Percentiles rank a stretch among this genome's conserved stretches.
Conservation (phyloP, 2,113 vertebrate genomes). For the Cyphomyrus discorhynchus region DNA sequence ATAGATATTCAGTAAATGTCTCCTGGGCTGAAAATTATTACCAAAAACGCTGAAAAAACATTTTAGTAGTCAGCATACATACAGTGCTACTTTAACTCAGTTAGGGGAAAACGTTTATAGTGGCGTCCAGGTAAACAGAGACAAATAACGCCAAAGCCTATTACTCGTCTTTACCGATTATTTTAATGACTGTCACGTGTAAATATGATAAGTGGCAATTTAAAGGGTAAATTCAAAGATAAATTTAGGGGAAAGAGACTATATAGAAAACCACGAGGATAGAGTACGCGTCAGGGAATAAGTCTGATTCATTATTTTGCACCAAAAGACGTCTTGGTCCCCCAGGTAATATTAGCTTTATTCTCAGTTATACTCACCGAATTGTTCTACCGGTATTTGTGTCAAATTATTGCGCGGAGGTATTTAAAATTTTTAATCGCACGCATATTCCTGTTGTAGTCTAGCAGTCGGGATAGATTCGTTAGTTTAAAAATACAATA, state of each 20-base stretch:
- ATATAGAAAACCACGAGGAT: neutral
- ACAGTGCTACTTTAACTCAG: neutral
- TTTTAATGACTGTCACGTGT: neutral
- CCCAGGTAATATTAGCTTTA: constrained; percentile 20
- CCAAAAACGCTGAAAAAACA: neutral
- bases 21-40: neutral
- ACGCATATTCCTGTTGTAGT: neutral
- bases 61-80: neutral
- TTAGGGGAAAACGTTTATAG: neutral
- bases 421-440: neutral
- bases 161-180: neutral
- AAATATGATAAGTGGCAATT: neutral
- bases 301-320: constrained; percentile 26
- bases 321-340: constrained; percentile 24
- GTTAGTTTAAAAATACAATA: neutral
- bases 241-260: neutral
- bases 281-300: neutral
- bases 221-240: neutral
- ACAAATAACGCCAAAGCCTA: neutral
- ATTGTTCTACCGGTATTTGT: neutral
- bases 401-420: neutral
- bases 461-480: neutral
- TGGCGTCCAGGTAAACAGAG: neutral
- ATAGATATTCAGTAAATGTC: neutral
- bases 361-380: neutral